phyloP scores from a whole-genome alignment of 2,113 vertebrate genomes.

The Lasiurus borealis region DNA sequence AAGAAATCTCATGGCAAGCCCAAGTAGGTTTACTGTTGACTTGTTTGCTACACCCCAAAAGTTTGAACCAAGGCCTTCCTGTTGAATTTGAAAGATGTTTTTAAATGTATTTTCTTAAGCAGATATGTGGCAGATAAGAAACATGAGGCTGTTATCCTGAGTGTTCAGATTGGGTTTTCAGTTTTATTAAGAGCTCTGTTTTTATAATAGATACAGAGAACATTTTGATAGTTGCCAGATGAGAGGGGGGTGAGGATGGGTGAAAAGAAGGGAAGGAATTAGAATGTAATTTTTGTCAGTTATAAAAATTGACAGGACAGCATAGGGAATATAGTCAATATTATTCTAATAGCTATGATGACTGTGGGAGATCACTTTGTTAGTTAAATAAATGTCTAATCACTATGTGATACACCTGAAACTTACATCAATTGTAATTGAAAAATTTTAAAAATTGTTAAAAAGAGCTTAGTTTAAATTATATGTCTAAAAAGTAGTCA shows the following conservation, averaged over 20 bases:
- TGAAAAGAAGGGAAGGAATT: not conserved
- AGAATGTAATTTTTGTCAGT: not conserved
- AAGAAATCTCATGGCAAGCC: not conserved
- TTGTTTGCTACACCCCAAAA: not conserved
- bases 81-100: slow-evolving; percentile 47
- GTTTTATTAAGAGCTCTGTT: not conserved
- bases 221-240: not conserved
- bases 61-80: not conserved
- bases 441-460: not conserved
- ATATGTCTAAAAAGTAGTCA: not conserved
- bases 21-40: not conserved
- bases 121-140: not conserved
- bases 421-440: not conserved
- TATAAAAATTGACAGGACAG: not conserved
- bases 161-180: not conserved
- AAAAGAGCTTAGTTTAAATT: slow-evolving; percentile 24
- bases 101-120: slow-evolving; percentile 23
- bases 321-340: not conserved
- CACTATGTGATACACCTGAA: not conserved
- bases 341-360: not conserved
- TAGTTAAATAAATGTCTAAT: not conserved
- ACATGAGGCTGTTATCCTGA: not conserved
- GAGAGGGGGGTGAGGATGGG: not conserved
- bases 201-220: not conserved
- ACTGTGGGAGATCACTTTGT: not conserved